Evolutionary conservation across 35 echinoderm and acorn worm species (phyloP), one percentile per base, ranked within the genome.

Genomic region (Anneissia japonica): DNA sequence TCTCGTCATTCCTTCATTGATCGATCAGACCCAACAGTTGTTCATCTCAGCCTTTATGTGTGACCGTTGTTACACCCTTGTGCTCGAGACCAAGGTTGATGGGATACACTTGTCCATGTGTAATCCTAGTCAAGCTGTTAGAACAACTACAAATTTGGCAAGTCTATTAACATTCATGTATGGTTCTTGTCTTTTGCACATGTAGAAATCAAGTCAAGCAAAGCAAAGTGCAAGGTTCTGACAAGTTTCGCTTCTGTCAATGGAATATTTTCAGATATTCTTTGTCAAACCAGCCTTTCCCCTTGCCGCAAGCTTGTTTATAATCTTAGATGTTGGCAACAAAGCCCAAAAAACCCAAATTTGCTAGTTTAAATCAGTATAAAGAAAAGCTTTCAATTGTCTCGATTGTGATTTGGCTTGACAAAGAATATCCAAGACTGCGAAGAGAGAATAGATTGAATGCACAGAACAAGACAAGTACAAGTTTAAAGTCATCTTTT

Each of bases 1-100:
- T 95, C 73, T 34, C 46, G 21, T 77, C 79, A 39, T 73, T 23
- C 75, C 33, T 38, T 19, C 51, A 64, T 43, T 43, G 40, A 9
- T 9, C n/a, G n/a, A n/a, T n/a, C n/a, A n/a, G n/a, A n/a, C n/a
- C n/a, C n/a, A n/a, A 23, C 51, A 64, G 21, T 23, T 64, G 7
- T 23, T 64, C 5, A 64, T 64, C 51, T 26, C 51, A 64, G 26
- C 51, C 51, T 2, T 26, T 9, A 26, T 64, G 14, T 43, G 51
- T 23, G 51, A 64, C 51, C 11, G 51, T 64, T 64, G 51, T 64
- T 64, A 2, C 51, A 23, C 19, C 26, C 10, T 64, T 23, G 26
- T 4, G 40, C 40, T 45, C 16, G 40, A 45, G 40, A 45, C 16
- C 40, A 45, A 7, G 40, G 4, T 45, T 64, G 21, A 64, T 64